Base-by-base conservation (phyloP, 2,888 invertebrate genomes). In the Catonia carolina region DNA sequence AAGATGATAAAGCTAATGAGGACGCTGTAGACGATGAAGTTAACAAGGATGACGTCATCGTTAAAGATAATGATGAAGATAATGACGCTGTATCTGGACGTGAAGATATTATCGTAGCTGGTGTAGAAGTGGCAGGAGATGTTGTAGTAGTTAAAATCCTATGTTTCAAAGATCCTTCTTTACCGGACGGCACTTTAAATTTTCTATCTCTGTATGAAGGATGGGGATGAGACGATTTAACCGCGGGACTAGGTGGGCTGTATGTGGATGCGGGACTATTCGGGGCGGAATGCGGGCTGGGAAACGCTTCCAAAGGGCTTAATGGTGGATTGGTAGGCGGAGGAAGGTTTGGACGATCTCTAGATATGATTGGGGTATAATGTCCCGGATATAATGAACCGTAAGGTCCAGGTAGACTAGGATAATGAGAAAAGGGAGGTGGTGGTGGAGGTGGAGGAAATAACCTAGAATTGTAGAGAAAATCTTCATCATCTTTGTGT, bases 281-380 rank as follows among this genome's bases (percentile, higher is more conserved):
- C 63, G 75, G 74, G 66, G 75, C 73, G 70, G 76, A 74, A 35
- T 75, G 75, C 14, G 76, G 75, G 35, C 72, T 72, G 60, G 42
- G 68, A 67, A 27, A 68, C 31, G 68, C 64, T 62, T 69, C 65
- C 65, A 63, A 56, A 23, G 64, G 50, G 67, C 67, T 71, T 70
- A 71, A 74, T 62, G 72, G 74, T 64, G 72, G 75, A 74, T 55
- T 70, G 73, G 71, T 69, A 72, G 67, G 70, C 77, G 71, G 74
- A 69, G 67, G 62, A 68, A 71, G 71, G 70, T 75, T 60, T 75
- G 70, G 67, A 75, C 74, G 63, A 69, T 75, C 62, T 61, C 72
- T 65, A 69, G 74, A 65, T 35, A 67, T 65, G 48, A 68, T 65
- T 62, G 65, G 71, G n/a, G 70, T 15, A 67, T 64, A 22, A 71